phyloP scores from a whole-genome alignment of 2,797 vertebrate genomes.

The Etheostoma perlongum region DNA sequence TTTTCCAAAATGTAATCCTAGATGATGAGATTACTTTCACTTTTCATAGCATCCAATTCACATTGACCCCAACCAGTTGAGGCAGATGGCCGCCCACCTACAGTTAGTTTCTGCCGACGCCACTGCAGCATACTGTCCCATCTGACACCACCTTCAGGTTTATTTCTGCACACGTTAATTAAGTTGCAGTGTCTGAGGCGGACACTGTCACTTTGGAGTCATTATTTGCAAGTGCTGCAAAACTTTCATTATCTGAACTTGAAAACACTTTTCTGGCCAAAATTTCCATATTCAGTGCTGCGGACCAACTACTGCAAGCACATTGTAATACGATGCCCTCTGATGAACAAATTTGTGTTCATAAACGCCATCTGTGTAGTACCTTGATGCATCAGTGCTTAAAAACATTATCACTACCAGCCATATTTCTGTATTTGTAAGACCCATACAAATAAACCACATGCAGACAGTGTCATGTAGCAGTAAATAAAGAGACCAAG shows the following conservation, averaged over 20 bases:
- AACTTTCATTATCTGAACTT: background rate
- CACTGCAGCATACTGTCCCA: background rate
- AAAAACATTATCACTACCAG: background rate
- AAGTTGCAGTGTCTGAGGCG: constrained; percentile 3
- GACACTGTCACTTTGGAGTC: constrained; percentile 17
- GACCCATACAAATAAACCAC: constrained; percentile 19
- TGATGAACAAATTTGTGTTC: background rate
- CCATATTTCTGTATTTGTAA: background rate
- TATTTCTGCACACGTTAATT: constrained; percentile 15
- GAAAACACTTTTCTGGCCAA: background rate
- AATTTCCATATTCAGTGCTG: background rate
- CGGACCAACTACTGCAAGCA: background rate
- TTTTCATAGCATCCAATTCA: background rate
- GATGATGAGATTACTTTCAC: background rate
- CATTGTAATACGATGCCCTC: background rate
- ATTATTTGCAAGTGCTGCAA: constrained; percentile 5
- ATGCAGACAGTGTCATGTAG: constrained; percentile 28
- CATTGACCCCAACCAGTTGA: too few species aligned
- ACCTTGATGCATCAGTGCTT: constrained; percentile 14
- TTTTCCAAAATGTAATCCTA: background rate
- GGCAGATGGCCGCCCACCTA: too few species aligned
- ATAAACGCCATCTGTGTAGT: constrained; percentile 1
- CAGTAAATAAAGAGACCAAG: constrained; percentile 53
- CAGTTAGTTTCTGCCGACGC: too few species aligned
- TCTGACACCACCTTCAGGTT: constrained; percentile 12